A percentile compares a stretch with the other conserved stretches of the same genome.
These are phyloP conservation scores for Pseudopleuronectes americanus DNA, from an alignment of 2,797 vertebrate species.

Conservation along the genomic window DNA sequence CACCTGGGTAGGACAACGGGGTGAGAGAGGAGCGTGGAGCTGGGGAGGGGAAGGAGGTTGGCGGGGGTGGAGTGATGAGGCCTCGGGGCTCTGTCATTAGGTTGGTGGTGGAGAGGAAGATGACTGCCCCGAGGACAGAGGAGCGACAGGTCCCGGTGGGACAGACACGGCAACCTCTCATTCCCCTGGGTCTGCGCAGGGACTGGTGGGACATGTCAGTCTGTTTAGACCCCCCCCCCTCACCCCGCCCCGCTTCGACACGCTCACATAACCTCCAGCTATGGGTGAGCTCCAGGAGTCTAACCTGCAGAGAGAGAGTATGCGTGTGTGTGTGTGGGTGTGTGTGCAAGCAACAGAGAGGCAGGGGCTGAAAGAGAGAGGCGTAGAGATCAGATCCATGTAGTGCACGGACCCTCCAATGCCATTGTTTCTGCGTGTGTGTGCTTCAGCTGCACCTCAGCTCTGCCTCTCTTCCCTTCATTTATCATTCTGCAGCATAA, in stretches of 20 bases:
- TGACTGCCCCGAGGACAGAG: slow-evolving; percentile 80
- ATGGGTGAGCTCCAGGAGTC: slow-evolving; percentile 56
- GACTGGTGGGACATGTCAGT: slow-evolving; percentile 81
- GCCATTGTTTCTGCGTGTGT: slow-evolving; percentile 70
- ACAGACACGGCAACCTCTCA: slow-evolving; percentile 75
- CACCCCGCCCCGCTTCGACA: slow-evolving; percentile 43
- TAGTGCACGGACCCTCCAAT: slow-evolving; percentile 48
- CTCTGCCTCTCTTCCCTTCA: slow-evolving; percentile 77
- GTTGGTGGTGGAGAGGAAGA: slow-evolving; percentile 76
- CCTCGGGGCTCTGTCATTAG: slow-evolving; percentile 86
- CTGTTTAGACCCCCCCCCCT: slow-evolving; percentile 75
- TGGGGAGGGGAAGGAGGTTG: slow-evolving; percentile 25
- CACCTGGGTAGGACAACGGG: slow-evolving; percentile 85
- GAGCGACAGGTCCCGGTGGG: slow-evolving; percentile 81
- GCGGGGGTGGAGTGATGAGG: slow-evolving; percentile 66
- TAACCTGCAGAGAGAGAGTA: slow-evolving; percentile 58
- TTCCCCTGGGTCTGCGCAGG: slow-evolving; percentile 74
- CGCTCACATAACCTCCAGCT: slow-evolving; percentile 78
- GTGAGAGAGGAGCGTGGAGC: slow-evolving; percentile 66
- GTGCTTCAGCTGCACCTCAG: slow-evolving; percentile 77
- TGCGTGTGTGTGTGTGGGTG: slow-evolving; percentile 24
- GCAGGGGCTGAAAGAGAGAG: slow-evolving; percentile 19
- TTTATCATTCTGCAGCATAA: slow-evolving; percentile 89
- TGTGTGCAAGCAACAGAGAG: slow-evolving; percentile 40
- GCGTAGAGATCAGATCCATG: slow-evolving; percentile 48